phyloP scores from a whole-genome alignment of 2,113 vertebrate genomes.

The Rana temporaria region DNA sequence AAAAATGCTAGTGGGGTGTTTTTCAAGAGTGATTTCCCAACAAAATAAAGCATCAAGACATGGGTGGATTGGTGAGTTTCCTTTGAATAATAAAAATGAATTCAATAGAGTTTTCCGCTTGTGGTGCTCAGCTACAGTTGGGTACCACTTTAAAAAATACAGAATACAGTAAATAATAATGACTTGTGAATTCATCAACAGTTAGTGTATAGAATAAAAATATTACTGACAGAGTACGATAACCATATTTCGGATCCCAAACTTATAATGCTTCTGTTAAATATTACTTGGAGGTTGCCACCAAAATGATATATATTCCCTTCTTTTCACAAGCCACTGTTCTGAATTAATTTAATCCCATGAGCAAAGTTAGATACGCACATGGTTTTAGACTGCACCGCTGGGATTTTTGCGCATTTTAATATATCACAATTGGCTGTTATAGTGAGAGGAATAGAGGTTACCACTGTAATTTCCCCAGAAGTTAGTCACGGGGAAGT shows the following conservation, averaged over 20 bases:
- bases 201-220: slow-evolving; percentile 7
- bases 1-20: no score
- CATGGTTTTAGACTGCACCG: slow-evolving; percentile 49
- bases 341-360: slow-evolving; percentile 56
- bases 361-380: slow-evolving; percentile 49
- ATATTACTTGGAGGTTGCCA: slow-evolving; percentile 27
- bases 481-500: slow-evolving; percentile 44
- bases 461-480: slow-evolving; percentile 45
- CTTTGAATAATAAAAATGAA: no score
- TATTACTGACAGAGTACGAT: neutral
- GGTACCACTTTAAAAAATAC: no score
- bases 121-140: no score
- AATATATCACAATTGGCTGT: slow-evolving; percentile 53
- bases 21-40: no score
- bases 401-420: slow-evolving; percentile 49
- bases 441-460: slow-evolving; percentile 42
- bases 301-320: slow-evolving; percentile 44
- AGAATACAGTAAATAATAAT: neutral
- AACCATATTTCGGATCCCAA: neutral
- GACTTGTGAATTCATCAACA: neutral
- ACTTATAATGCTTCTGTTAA: slow-evolving; percentile 26
- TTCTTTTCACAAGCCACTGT: slow-evolving; percentile 38
- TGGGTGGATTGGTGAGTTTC: no score
- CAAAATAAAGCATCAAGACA: no score
- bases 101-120: no score